These are phyloP conservation scores for Tortrix viridana DNA, from an alignment of 2,888 invertebrate genomes.

Conservation along the genomic window DNA sequence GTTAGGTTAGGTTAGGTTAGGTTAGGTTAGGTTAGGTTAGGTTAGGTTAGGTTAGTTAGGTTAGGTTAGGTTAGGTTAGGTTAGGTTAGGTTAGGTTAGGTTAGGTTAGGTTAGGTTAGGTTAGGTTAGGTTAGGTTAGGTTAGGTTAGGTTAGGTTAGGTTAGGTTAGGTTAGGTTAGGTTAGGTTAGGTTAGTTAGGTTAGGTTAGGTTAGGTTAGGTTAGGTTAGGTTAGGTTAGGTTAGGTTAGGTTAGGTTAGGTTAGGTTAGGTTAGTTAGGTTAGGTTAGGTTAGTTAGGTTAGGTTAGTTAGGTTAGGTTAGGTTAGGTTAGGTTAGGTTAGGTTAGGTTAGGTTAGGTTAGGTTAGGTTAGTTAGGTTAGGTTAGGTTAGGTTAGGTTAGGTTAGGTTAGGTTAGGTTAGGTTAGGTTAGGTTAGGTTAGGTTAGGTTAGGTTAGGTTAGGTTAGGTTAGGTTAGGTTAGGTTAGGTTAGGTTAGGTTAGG, in stretches of 20 bases:
- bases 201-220: constrained; percentile 11
- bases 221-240: constrained; percentile 11
- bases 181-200: constrained; percentile 9
- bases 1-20: too few relatives aligned
- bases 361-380: constrained; percentile 9
- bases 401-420: constrained; percentile 11
- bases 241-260: background rate
- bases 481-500: background rate
- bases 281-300: constrained; percentile 11
- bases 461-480: constrained; percentile 14
- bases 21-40: too few relatives aligned
- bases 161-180: constrained; percentile 11
- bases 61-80: too few relatives aligned
- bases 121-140: too few relatives aligned
- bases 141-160: too few relatives aligned
- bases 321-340: constrained; percentile 11
- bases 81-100: too few relatives aligned
- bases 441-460: constrained; percentile 7
- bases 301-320: constrained; percentile 8
- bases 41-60: too few relatives aligned
- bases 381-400: constrained; percentile 8
- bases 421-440: constrained; percentile 11
- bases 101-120: too few relatives aligned
- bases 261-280: constrained; percentile 7
- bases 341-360: constrained; percentile 9